Base-by-base conservation (phyloP, 2,113 vertebrate genomes). In the Xenus cinereus region DNA sequence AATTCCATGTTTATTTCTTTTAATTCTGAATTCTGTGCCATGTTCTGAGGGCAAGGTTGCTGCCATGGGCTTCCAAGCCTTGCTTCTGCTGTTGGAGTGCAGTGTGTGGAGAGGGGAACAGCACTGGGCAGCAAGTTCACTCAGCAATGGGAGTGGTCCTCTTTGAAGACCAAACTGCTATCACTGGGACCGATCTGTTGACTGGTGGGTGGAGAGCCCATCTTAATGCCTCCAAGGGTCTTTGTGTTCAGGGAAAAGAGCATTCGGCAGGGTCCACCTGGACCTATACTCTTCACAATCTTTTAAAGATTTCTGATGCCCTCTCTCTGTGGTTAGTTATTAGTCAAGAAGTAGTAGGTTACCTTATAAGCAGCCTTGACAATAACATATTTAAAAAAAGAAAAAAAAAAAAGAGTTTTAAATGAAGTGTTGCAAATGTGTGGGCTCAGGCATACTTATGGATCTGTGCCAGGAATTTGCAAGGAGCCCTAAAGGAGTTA, bases 241-340 rank as follows among this genome's bases (percentile, higher is more conserved):
- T 59, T 32, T 60, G 21, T 30, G 28, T 41, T 28, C 71, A 45
- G n/a, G 20, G 7, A 60, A 66, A 91, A 93, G 33, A 60, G 20
- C 9, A 1, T 66, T 89, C 21, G 22, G 35, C 19, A 20, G 19
- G 18, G 12, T 19, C n/a, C 28, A 22, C 28, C 7, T 21, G n/a
- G 2, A 15, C 2, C 3, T 15, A 16, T 0, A 1, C 6, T 23
- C 48, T 41, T 66, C 13, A 4, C 23, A 27, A 7, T 19, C 35
- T 28, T 45, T 64, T 11, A 17, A 69, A 33, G 18, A 12, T 33
- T 43, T 16, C 7, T 59, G 75, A n/a, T 27, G 22, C 17, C 8
- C 6, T 50, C 35, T 48, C 9, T 7, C 10, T 62, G 13, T 0
- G 28, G 12, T 9, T 39, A 7, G 8, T 45, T 64, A 4, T 51